Evolutionary conservation across 1,140 invertebrate species (phyloP).

Genomic region (Delia radicum): DNA sequence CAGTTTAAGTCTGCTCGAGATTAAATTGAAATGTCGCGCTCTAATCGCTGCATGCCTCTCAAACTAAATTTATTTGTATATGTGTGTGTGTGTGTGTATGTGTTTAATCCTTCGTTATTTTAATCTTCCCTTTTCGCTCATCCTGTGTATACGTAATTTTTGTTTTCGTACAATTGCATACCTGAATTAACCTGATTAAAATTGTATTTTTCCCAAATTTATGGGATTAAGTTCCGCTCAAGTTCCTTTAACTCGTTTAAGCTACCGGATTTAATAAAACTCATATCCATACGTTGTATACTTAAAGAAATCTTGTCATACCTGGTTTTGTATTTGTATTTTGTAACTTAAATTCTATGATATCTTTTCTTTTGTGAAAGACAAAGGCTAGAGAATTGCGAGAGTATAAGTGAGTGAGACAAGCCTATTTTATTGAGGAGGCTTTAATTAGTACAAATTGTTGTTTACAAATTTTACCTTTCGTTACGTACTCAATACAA

Average conservation of each 20-base stretch:
- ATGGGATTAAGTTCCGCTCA: slow-evolving; percentile 55
- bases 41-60: slow-evolving; percentile 2
- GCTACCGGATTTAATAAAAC: slow-evolving; percentile 48
- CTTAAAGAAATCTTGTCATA: not conserved
- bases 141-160: slow-evolving; percentile 10
- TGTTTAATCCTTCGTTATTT: not conserved
- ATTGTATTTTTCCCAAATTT: slow-evolving; percentile 54
- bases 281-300: too few relatives aligned
- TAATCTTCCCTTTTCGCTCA: not conserved
- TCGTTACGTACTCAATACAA: slow-evolving; percentile 16
- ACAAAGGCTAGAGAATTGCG: too few relatives aligned
- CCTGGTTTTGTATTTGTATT: not conserved
- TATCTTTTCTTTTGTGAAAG: too few relatives aligned
- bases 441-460: slow-evolving; percentile 54
- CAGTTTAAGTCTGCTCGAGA: slow-evolving; percentile 30
- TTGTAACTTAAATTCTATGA: not conserved
- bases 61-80: not conserved
- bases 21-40: slow-evolving; percentile 52
- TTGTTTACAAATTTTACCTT: slow-evolving; percentile 55
- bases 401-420: not conserved
- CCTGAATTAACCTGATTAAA: slow-evolving; percentile 52
- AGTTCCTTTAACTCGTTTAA: slow-evolving; percentile 56
- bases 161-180: not conserved
- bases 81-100: not conserved
- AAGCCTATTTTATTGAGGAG: slow-evolving; percentile 42